Percentiles rank a stretch among this genome's conserved stretches.
These are phyloP conservation scores for Dexiosoma caninum DNA, from an alignment of 2,888 invertebrate genomes.

Conservation along the genomic window DNA sequence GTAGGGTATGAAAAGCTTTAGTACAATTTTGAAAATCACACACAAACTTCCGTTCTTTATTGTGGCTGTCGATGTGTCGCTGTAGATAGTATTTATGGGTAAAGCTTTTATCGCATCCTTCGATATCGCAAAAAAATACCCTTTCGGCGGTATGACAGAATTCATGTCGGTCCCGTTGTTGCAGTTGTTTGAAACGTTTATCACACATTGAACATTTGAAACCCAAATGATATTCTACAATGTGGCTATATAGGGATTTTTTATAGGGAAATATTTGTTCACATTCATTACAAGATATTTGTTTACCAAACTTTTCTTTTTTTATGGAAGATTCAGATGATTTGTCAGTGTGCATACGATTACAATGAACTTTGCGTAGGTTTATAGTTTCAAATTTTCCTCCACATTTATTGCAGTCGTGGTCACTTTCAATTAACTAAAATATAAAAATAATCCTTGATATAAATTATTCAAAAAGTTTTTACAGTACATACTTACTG, in stretches of 20 bases:
- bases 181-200: slow-evolving; percentile 70
- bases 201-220: slow-evolving; percentile 65
- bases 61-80: slow-evolving; percentile 68
- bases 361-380: slow-evolving; percentile 66
- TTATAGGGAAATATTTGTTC: slow-evolving; percentile 48
- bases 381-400: slow-evolving; percentile 66
- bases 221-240: slow-evolving; percentile 54
- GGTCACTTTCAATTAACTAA: neutral
- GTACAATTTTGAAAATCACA: slow-evolving; percentile 70
- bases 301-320: slow-evolving; percentile 28
- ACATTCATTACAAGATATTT: slow-evolving; percentile 56
- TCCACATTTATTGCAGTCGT: slow-evolving; percentile 67
- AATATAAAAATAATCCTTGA: neutral
- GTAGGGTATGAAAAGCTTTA: slow-evolving; percentile 69
- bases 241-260: slow-evolving; percentile 52
- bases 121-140: slow-evolving; percentile 67
- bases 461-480: neutral
- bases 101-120: slow-evolving; percentile 71
- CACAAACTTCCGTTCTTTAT: slow-evolving; percentile 67
- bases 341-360: slow-evolving; percentile 53
- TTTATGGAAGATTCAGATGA: slow-evolving; percentile 22
- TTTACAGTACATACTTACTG: slow-evolving; percentile 15
- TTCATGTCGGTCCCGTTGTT: slow-evolving; percentile 70
- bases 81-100: slow-evolving; percentile 68
- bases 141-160: slow-evolving; percentile 68